A percentile compares a stretch with the other conserved stretches of the same genome.
Conservation (phyloP, 37 sponge, comb jelly and placozoan species). For the Chondrosia reniformis region DNA sequence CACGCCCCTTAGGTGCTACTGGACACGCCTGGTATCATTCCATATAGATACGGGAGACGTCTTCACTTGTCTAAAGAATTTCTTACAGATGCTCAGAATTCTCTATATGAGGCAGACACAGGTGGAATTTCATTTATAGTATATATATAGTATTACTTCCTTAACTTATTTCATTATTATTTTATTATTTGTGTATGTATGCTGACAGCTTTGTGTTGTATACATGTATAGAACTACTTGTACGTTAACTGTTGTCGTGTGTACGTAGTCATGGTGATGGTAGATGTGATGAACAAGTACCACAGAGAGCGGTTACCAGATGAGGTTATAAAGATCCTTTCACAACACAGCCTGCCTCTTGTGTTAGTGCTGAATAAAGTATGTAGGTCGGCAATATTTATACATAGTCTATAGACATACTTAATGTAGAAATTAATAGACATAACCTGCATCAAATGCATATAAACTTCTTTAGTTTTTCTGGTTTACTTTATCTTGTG, state of each 20-base stretch:
- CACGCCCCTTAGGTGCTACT: conserved; percentile 40
- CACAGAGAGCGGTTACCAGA: conserved; percentile 26
- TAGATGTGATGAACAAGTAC: conserved; percentile 66
- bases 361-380: conserved; percentile 89
- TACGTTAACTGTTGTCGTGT: background rate
- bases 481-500: too few relatives aligned
- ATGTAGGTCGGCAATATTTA: background rate
- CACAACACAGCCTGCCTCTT: conserved; percentile 33
- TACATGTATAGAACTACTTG: too few relatives aligned
- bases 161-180: background rate
- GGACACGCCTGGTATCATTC: conserved; percentile 79
- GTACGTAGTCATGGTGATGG: conserved; percentile 72
- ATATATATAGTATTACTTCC: background rate
- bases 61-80: conserved; percentile 57
- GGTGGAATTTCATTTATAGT: conserved; percentile 52
- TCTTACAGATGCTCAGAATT: conserved; percentile 46
- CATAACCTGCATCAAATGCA: too few relatives aligned
- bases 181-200: background rate
- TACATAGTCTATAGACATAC: background rate
- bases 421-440: background rate
- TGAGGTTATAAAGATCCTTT: conserved; percentile 23
- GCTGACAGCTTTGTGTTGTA: background rate
- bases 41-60: conserved; percentile 45
- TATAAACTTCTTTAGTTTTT: too few relatives aligned
- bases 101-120: conserved; percentile 63